These are phyloP conservation scores for Acrocephalus scirpaceus DNA, from an alignment of 2,797 vertebrate genomes.

Conservation along the genomic window DNA sequence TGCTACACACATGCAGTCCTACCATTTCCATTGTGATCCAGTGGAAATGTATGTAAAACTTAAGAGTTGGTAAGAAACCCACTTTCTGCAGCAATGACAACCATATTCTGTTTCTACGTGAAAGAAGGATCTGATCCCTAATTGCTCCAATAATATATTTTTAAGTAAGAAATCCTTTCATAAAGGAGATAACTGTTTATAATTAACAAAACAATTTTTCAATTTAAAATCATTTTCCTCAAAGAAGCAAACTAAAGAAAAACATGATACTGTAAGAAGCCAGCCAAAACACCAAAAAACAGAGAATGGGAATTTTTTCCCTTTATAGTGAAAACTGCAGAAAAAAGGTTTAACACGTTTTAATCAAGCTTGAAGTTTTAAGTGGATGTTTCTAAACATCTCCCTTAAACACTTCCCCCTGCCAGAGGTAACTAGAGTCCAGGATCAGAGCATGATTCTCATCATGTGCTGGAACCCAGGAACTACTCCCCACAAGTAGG, in stretches of 20 bases:
- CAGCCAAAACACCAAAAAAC: background rate
- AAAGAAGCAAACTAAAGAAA: background rate
- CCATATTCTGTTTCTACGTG: fast-evolving
- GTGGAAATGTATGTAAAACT: background rate
- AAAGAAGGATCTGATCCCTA: background rate
- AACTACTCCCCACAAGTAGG: background rate
- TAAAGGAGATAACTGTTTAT: background rate
- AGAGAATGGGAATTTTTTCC: background rate
- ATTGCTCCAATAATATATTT: background rate
- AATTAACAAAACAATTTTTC: background rate
- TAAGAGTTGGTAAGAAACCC: background rate
- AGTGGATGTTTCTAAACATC: background rate
- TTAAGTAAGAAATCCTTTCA: background rate
- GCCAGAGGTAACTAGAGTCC: background rate
- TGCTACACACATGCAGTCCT: background rate
- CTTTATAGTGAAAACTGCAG: background rate
- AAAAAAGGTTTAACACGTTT: background rate
- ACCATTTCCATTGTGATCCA: background rate
- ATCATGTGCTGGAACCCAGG: background rate
- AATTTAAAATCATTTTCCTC: background rate
- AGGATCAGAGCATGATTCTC: background rate
- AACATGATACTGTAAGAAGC: background rate
- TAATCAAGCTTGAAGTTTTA: background rate
- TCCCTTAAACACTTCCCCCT: background rate
- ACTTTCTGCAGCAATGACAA: background rate